Conservation (phyloP, 2,797 vertebrate genomes). For the Adelosebastes latens region DNA sequence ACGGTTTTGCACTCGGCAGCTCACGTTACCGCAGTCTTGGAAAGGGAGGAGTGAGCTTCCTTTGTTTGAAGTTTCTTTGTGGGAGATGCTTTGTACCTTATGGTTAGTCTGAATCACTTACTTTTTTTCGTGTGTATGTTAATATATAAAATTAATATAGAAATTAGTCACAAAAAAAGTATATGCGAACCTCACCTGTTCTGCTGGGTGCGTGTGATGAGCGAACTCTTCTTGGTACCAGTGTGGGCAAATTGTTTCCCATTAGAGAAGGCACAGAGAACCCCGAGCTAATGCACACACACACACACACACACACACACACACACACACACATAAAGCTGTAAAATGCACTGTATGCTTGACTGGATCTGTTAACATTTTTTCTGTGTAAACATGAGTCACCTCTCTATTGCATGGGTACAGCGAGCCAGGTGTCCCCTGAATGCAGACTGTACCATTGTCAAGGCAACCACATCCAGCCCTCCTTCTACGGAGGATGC, state of each 20-base stretch:
- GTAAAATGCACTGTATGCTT: background rate
- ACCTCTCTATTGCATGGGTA: constrained; percentile 78
- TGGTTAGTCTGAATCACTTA: background rate
- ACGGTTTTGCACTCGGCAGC: too few relatives aligned
- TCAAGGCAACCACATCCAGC: constrained; percentile 74
- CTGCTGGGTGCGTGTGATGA: background rate
- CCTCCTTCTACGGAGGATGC: constrained; percentile 18
- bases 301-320: constrained; percentile 1
- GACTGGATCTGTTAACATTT: background rate
- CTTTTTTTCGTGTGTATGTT: background rate
- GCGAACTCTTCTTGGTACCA: constrained; percentile 21
- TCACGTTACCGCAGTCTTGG: too few relatives aligned
- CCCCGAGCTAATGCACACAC: constrained; percentile 32
- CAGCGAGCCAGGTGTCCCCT: constrained; percentile 86
- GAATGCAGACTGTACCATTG: constrained; percentile 86
- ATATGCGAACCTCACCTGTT: constrained; percentile 47
- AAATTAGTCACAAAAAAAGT: background rate
- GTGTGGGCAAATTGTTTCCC: constrained; percentile 12
- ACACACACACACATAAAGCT: background rate
- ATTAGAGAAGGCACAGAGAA: constrained; percentile 31
- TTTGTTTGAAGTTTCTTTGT: background rate
- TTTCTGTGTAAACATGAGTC: constrained; percentile 7
- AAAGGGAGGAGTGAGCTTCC: too few relatives aligned
- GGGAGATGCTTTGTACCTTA: background rate
- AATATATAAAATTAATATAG: background rate